These are phyloP conservation scores for Todiramphus saurophagus DNA, from an alignment of 2,113 vertebrate genomes.

Conservation along the genomic window DNA sequence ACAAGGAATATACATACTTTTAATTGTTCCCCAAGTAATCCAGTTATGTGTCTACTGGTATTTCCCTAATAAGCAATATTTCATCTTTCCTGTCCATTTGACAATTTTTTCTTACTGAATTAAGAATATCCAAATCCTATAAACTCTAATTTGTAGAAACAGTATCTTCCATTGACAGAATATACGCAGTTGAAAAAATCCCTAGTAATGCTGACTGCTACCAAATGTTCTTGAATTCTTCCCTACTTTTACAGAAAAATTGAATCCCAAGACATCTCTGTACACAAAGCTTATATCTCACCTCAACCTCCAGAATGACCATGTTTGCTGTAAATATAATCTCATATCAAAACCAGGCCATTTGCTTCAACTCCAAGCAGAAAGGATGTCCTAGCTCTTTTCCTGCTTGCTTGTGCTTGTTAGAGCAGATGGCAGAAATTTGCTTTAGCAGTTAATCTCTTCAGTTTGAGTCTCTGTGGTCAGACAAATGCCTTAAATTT, in stretches of 20 bases:
- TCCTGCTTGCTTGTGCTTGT: background rate
- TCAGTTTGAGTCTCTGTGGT: background rate
- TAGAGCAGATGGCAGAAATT: slow-evolving; percentile 7
- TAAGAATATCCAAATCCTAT: background rate
- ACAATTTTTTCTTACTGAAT: background rate
- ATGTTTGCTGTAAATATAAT: background rate
- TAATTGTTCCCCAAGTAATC: background rate
- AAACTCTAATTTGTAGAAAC: background rate
- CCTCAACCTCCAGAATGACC: background rate
- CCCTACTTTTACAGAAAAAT: background rate
- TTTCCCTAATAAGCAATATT: background rate
- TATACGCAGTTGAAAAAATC: background rate
- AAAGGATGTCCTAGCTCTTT: background rate
- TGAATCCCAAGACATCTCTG: background rate
- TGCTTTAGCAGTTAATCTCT: background rate
- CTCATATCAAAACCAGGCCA: background rate
- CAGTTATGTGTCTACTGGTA: background rate
- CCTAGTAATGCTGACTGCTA: background rate
- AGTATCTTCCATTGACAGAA: background rate
- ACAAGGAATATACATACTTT: background rate
- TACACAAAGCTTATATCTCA: background rate
- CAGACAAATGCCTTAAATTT: background rate
- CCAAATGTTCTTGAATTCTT: background rate
- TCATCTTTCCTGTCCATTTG: background rate
- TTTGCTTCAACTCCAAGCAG: background rate